Base-by-base conservation (phyloP, 2,797 vertebrate genomes). In the Neosilurus hyrtlii region DNA sequence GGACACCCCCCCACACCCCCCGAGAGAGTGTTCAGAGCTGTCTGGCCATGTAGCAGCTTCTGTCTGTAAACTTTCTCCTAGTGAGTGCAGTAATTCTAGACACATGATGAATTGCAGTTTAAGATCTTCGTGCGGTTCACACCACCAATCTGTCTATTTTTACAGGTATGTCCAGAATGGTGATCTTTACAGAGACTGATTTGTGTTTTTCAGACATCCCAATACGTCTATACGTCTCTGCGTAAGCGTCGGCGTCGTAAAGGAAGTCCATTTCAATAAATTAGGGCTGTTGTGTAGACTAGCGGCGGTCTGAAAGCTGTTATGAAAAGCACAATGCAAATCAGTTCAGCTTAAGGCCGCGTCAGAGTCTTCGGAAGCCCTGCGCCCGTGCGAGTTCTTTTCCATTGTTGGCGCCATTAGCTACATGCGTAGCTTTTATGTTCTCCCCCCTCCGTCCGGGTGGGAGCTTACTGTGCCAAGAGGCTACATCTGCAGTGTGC, bases 401-500 rank as follows among this genome's bases (percentile, higher is more conserved):
- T 63, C 79, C 52, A 62, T 75, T 76, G 49, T 78, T 79, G 79
- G n/a, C 67, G 26, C 74, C 59, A 80, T 86, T 73, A 56, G 61
- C 80, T 74, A 76, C 56, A 26, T 35, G 65, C 57, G 6, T 70
- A 77, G 59, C 62, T 80, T 82, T 82, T 63, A 66, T 70, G 79
- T 79, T 54, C 62, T 61, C 62, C 57, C 49, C 49, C 56, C 26
- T 35, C 22, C 16, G 0, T 30, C 57, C 67, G 51, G 82, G 63
- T n/a, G 35, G 73, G 67, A 72, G 26, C 52, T 52, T 26, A 0
- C 43, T 18, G 63, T 84, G 85, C 81, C 87, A 83, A 68, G 70
- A 80, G 61, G 57, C 24, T 77, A 57, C 54, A 54, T 66, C 85
- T 88, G 86, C 88, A 87, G 73, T 86, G 82, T 71, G 43, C 65